phyloP scores from a whole-genome alignment of 2,113 vertebrate species.

The Hydrochoerus hydrochaeris region DNA sequence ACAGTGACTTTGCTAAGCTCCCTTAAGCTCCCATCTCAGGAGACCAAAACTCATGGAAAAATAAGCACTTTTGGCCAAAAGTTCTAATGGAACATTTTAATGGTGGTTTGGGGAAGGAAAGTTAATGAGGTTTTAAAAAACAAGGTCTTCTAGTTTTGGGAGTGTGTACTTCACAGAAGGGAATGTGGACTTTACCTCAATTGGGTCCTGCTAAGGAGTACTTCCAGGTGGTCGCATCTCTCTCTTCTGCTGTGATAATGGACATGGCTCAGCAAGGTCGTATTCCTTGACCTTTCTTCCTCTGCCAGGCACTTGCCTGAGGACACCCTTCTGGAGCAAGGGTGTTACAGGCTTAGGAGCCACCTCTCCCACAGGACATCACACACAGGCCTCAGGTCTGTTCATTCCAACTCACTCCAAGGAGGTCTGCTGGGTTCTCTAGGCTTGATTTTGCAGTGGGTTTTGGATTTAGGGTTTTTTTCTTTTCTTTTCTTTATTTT shows the following conservation, averaged over 20 bases:
- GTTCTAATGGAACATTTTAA: conserved; percentile 50
- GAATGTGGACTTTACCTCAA: not conserved
- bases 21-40: conserved; percentile 62
- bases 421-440: conserved; percentile 17
- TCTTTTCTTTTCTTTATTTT: not conserved
- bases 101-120: conserved; percentile 52
- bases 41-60: conserved; percentile 67
- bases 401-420: not conserved
- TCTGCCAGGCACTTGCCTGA: not conserved
- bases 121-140: conserved; percentile 50
- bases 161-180: not conserved
- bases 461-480: not conserved
- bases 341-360: not conserved
- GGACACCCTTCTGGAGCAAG: not conserved
- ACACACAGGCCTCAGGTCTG: not conserved
- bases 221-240: not conserved
- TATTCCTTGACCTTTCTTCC: not conserved
- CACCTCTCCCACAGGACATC: not conserved
- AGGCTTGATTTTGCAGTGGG: conserved; percentile 62
- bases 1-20: conserved; percentile 20
- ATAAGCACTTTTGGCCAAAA: conserved; percentile 55
- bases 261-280: not conserved
- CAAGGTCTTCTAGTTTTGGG: conserved; percentile 36
- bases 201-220: not conserved
- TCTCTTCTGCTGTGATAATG: not conserved